Evolutionary conservation across 2,113 vertebrate species (phyloP), one percentile per base, ranked within the genome.

Genomic region (Camelus bactrianus): DNA sequence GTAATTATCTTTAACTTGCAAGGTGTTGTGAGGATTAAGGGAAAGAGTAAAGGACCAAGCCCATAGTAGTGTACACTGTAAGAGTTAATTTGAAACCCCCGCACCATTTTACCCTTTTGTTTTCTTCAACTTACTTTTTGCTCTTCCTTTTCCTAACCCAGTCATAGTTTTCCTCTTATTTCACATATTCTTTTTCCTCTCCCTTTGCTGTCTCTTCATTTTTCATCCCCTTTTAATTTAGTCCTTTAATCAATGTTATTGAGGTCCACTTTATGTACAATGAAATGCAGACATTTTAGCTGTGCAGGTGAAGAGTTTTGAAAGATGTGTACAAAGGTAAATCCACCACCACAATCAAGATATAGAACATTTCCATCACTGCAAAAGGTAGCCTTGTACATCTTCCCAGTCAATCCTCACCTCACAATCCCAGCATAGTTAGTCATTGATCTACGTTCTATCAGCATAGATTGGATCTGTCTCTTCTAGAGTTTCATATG

Each of bases 171-270:
- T 89, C 86, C 56, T 75, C 22, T 84, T 48, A 54, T 76, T 38
- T 64, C 30, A 24, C 17, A 38, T 15, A 9, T 67, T 52, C 6
- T 1, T 64, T 95, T 92, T n/a, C 11, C 42, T 83, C 35, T 80
- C 86, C 67, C 1, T 89, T 92, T 42, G 4, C 32, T 79, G 1
- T 69, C 35, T 86, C 28, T 86, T 14, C 30, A 19, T 75, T 52
- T 79, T 4, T 72, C 22, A n/a, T 16, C 6, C 0, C 13, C 14
- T 85, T 82, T 72, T 56, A 88, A 69, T 81, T 56, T 91, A 69
- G 19, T 62, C 11, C 9, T 70, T 52, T 83, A 87, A 93, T 93
- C 77, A 94, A 7, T 88, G 32, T 82, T 93, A 30, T 69, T 91
- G 69, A 87, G 26, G 75, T 91, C 35, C 58, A 83, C 54, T 87